Evolutionary conservation across 1,140 invertebrate genomes (phyloP), one percentile per base, ranked within the genome.

Genomic region (Drosophila cardini): DNA sequence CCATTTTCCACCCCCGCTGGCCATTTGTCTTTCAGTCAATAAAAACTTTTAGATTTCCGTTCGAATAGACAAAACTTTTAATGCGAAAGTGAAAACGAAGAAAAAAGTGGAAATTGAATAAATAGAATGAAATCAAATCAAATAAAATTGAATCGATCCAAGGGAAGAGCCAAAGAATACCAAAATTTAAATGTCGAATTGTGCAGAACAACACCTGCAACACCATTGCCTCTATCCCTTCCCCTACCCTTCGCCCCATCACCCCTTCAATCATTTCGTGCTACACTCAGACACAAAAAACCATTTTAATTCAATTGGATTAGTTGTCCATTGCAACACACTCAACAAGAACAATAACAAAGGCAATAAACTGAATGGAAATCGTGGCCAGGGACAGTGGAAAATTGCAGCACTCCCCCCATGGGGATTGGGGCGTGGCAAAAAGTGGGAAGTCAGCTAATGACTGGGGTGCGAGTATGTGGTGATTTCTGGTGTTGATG

Each of bases 31-130:
- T 72, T 82, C 76, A 82, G 56, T 86, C 82, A 82, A 86, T 86
- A 82, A 79, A 26, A 86, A 87, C 83, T 86, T 86, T 86, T 83
- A 82, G 82, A 86, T 86, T 86, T 86, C 83, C 83, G 82, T 83
- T 86, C 72, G 83, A 86, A 71, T 83, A 68, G 79, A 76, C 68
- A 72, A 82, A 86, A 86, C 82, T 86, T 86, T 86, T 87, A 86
- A 86, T 86, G 76, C 78, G 82, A 63, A 64, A 71, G 50, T n/a
- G 61, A 56, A 71, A 61, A 32, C 64, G 46, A 57, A 71, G 43
- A 52, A 42, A 16, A 57, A 72, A 71, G 34, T 40, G 21, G 0
- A 36, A 73, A 60, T 46, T 62, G 40, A 36, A 53, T 46, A 72
- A 55, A 43, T 21, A 61, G 46, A 57, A 38, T 9, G 21, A 75